Evolutionary conservation across 2,797 vertebrate genomes (phyloP).

Genomic region (Halcyon badia): DNA sequence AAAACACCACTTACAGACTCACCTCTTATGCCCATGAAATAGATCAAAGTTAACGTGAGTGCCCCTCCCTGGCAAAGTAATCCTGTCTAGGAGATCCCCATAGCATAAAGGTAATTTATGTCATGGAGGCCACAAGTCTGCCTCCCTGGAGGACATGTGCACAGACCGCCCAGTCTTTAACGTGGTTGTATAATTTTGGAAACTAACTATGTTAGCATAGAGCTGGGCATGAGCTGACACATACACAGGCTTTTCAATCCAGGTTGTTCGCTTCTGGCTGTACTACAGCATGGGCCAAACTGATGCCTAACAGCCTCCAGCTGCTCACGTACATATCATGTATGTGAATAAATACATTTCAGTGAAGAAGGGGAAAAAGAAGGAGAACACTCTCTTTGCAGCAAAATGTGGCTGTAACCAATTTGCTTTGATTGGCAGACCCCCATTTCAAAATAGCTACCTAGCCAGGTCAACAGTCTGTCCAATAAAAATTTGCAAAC

Average conservation of each 20-base stretch:
- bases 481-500: background rate
- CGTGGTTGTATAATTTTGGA: background rate
- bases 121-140: background rate
- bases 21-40: background rate
- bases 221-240: background rate
- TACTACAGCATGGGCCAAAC: background rate
- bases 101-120: background rate
- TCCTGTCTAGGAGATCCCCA: background rate
- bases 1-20: background rate
- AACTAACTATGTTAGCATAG: background rate
- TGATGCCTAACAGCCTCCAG: background rate
- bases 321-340: background rate
- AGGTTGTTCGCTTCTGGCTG: background rate
- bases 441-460: background rate
- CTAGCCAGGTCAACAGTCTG: background rate
- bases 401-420: background rate
- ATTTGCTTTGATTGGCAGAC: background rate
- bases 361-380: background rate
- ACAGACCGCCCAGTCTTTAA: background rate
- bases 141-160: rapidly evolving
- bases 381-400: background rate
- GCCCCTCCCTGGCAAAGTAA: background rate
- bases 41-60: background rate
- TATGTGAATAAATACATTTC: background rate
- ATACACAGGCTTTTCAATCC: background rate